phyloP scores from a whole-genome alignment of 2,888 invertebrate genomes.

The Andrena dorsata region DNA sequence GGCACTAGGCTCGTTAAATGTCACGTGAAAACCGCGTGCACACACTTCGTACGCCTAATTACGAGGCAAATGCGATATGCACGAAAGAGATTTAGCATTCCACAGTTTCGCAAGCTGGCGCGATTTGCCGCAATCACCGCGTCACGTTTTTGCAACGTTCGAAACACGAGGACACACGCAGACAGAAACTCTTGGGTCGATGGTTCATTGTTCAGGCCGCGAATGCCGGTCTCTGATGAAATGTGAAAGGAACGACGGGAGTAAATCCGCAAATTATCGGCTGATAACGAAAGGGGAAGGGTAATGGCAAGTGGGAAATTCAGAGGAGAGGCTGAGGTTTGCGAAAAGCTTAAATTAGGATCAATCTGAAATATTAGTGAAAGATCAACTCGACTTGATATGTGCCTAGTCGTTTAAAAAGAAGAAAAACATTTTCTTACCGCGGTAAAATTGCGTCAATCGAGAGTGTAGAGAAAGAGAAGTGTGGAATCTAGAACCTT shows the following conservation, averaged over 20 bases:
- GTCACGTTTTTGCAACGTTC: slow-evolving; percentile 61
- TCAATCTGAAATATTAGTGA: no score
- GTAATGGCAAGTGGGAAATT: background rate
- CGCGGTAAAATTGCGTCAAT: no score
- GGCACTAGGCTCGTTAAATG: slow-evolving; percentile 14
- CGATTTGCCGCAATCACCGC: slow-evolving; percentile 45
- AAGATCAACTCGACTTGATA: no score
- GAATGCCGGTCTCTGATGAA: slow-evolving; percentile 29
- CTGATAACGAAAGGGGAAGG: slow-evolving; percentile 22
- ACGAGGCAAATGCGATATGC: slow-evolving; percentile 30
- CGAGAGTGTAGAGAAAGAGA: no score
- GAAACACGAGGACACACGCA: slow-evolving; percentile 34
- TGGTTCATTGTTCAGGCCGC: slow-evolving; percentile 16
- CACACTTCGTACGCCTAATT: slow-evolving; percentile 50
- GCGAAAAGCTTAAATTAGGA: background rate
- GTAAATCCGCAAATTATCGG: slow-evolving; percentile 11
- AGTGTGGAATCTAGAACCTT: no score
- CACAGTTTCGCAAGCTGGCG: slow-evolving; percentile 56
- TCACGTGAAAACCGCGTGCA: slow-evolving; percentile 12
- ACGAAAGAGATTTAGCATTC: slow-evolving; percentile 42
- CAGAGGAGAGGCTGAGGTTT: background rate
- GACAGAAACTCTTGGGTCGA: slow-evolving; percentile 13
- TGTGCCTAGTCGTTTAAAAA: no score
- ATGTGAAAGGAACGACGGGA: slow-evolving; percentile 38
- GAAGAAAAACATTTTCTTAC: no score